These are phyloP conservation scores for Vicugna pacos DNA, from an alignment of 2,113 vertebrate genomes.

Conservation along the genomic window DNA sequence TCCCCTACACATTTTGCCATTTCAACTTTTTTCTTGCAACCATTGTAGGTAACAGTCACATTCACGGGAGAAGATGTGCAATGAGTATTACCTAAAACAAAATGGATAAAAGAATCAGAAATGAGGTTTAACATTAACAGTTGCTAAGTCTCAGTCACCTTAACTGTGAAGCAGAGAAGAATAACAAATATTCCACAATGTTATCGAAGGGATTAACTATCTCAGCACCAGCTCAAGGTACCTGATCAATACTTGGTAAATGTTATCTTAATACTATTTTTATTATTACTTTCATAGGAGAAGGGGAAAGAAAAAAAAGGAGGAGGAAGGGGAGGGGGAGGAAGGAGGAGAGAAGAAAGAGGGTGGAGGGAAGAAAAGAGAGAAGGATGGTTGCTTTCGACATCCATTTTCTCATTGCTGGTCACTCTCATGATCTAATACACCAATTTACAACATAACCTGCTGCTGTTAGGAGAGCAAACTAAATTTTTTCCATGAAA, in stretches of 20 bases:
- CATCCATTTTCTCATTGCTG: not conserved
- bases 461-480: not conserved
- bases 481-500: not conserved
- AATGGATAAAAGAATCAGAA: not conserved
- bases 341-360: not conserved
- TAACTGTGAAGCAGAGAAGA: not conserved
- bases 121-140: not conserved
- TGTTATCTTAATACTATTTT: not conserved
- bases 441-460: not conserved
- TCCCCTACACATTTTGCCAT: constrained; percentile 75
- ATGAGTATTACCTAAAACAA: constrained; percentile 60
- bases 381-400: not conserved
- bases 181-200: not conserved
- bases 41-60: constrained; percentile 59
- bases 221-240: not conserved
- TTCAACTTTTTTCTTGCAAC: constrained; percentile 54
- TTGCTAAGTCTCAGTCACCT: not conserved
- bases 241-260: not conserved
- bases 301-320: not conserved
- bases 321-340: not conserved
- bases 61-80: constrained; percentile 53
- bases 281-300: not conserved
- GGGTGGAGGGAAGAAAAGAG: not conserved
- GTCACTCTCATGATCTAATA: not conserved
- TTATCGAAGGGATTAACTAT: not conserved